phyloP scores from a whole-genome alignment of 2,888 invertebrate genomes.

The Andricus curvator region DNA sequence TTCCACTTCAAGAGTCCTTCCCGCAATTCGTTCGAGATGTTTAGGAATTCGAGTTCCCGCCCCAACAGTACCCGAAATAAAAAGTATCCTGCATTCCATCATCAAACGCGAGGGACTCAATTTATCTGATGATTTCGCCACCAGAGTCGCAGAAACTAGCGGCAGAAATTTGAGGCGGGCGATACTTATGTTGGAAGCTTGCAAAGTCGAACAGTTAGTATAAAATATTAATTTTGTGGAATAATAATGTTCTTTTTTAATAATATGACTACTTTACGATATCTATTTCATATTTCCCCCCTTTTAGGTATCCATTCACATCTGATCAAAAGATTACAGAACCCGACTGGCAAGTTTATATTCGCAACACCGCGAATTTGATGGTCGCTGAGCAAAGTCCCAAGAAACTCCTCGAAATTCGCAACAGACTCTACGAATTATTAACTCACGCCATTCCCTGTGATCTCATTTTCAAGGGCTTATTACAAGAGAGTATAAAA shows the following conservation, averaged over 20 bases:
- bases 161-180: slow-evolving; percentile 95
- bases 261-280: background rate
- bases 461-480: slow-evolving; percentile 93
- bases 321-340: slow-evolving; percentile 89
- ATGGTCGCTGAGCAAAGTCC: slow-evolving; percentile 94
- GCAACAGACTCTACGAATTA: slow-evolving; percentile 94
- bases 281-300: slow-evolving; percentile 37
- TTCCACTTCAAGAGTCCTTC: slow-evolving; percentile 96
- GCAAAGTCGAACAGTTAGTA: slow-evolving; percentile 90
- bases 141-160: slow-evolving; percentile 87
- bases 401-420: slow-evolving; percentile 89
- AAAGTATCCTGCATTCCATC: slow-evolving; percentile 82
- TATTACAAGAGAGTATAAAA: slow-evolving; percentile 90
- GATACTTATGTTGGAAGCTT: slow-evolving; percentile 95
- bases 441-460: slow-evolving; percentile 96
- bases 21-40: slow-evolving; percentile 98
- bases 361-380: slow-evolving; percentile 91
- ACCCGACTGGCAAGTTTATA: slow-evolving; percentile 95
- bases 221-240: background rate
- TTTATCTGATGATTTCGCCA: slow-evolving; percentile 88
- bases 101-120: slow-evolving; percentile 90
- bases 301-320: slow-evolving; percentile 87
- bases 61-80: slow-evolving; percentile 89
- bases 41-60: slow-evolving; percentile 95
- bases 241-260: slow-evolving; percentile 16